Base-by-base conservation (phyloP, 2,797 vertebrate species). In the Spheniscus humboldti region DNA sequence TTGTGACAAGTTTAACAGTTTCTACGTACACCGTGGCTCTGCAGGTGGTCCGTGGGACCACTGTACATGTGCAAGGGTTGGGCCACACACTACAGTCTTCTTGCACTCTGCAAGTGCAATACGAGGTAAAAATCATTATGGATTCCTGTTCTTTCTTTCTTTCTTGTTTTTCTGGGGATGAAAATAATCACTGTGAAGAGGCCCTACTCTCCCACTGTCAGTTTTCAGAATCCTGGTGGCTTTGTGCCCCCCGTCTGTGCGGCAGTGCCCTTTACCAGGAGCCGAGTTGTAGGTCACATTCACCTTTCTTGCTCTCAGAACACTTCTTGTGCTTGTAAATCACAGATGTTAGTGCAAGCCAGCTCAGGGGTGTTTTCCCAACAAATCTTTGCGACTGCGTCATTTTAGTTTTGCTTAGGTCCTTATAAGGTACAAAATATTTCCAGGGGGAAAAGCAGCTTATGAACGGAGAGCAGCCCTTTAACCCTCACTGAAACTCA, bases 41-140 rank as follows among this genome's bases (percentile, higher is more conserved):
- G 68, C 62, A 41, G 50, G 28, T 4, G n/a, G 48, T 25, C 83
- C 9, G 14, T 9, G 23, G 37, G 31, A 62, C 37, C 31, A 3
- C 30, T 17, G 2, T 1, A 8, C 4, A 0, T 0, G 3, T 27
- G 43, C 71, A 53, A 33, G 53, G 5, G 7, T 2, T 52, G 39
- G 64, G 22, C 18, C 63, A 71, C 39, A 18, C 4, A 1, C n/a
- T 30, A 0, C 27, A 37, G 20, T 15, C 31, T 2, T 62, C 33
- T 15, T 31, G 23, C 23, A 24, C 43, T 66, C 73, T 41, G 43
- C 8, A 64, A 83, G 27, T 45, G 6, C 59, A 69, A 2, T 7
- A 10, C 0, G 2, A 63, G n/a, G 19, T 73, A 43, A 80, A 67
- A 74, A 23, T 48, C 4, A 16, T 53, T 25, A 31, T 56, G 86